Base-by-base conservation (phyloP, 1,140 invertebrate genomes). In the Drosophila navojoa region DNA sequence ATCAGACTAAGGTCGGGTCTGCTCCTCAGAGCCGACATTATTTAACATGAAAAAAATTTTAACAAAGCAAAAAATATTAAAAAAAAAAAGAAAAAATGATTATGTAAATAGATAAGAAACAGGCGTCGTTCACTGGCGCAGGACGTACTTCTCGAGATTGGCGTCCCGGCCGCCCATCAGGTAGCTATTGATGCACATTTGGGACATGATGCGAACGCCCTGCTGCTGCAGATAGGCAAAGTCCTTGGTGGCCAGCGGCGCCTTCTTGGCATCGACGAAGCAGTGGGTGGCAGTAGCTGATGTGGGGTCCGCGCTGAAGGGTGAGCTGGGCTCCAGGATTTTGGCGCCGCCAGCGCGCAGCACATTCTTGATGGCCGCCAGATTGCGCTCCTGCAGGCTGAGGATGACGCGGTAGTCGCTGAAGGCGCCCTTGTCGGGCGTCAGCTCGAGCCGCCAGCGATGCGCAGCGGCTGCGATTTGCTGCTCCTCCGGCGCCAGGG, bases 291-390 rank as follows among this genome's bases (percentile, higher is more conserved):
- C 91, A 7, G 32, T 75, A 9, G 15, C 55, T 1, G 63, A 49
- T 1, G 25, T 9, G 2, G 60, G 6, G 45, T 87, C 68, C 1
- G 29, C 29, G 19, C 69, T 38, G 15, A 72, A 91, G 0, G 93
- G 91, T 1, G 82, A 55, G 1, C 53, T 27, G 1, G 79, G 93
- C 73, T 95, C 93, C 1, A 96, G 75, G 7, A 97, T 94, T 9
- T 78, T 81, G 6, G 96, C 96, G 4, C 94, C 95, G 1, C 96
- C 96, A 4, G 96, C 96, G 44, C 93, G 91, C 29, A 98, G 93
- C 0, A 97, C 93, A 64, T 96, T 93, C 9, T 93, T 91, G 69
- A 97, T 95, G 50, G 95, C 94, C 2, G 93, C 93, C 38, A 94
- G 93, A 68, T 94, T 95, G 2, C 94, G 93, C 10, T 93, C 93